Base-by-base conservation (phyloP, 2,888 invertebrate species). In the Drosophila eohydei region DNA sequence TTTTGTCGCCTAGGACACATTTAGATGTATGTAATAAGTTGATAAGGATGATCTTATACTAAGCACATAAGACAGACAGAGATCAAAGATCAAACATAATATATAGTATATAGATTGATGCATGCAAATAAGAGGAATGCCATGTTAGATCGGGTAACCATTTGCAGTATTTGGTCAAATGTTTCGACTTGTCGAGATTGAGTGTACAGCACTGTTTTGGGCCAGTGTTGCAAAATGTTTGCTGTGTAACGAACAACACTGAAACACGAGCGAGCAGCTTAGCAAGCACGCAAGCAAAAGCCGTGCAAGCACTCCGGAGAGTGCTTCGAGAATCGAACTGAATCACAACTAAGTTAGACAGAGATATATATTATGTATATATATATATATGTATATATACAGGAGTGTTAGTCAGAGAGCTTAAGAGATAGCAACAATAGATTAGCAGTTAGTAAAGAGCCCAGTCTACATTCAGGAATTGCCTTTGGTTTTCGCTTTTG, bases 211-310 rank as follows among this genome's bases (percentile, higher is more conserved):
- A 44, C 50, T 28, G 55, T 6, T 8, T 21, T 16, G 50, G 51
- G 36, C 11, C 54, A 76, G 75, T 68, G 68, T 63, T 61, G 30
- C 43, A 16, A 51, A 44, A 58, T 43, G 38, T n/a, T n/a, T 4
- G 16, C 9, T 60, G n/a, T 44, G 32, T 56, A 75, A 72, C 70
- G 65, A 74, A 74, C 74, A 74, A 74, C 78, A 78, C 60, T 61
- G 54, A 46, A 60, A 67, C 6, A 66, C 74, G 74, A 77, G 66
- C 78, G 74, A 77, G 66, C 78, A 77, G 78, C 74, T 72, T 63
- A 74, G 77, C 74, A 71, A 60, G 71, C 78, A 66, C 62, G 55
- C 71, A 78, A 78, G 74, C 78, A 78, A 71, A 59, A 67, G 69
- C 61, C 74, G 74, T 65, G 68, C 68, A 74, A 60, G 57, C 58